Conservation (phyloP, 2,888 invertebrate genomes). For the Leptinotarsa rubiginosa region DNA sequence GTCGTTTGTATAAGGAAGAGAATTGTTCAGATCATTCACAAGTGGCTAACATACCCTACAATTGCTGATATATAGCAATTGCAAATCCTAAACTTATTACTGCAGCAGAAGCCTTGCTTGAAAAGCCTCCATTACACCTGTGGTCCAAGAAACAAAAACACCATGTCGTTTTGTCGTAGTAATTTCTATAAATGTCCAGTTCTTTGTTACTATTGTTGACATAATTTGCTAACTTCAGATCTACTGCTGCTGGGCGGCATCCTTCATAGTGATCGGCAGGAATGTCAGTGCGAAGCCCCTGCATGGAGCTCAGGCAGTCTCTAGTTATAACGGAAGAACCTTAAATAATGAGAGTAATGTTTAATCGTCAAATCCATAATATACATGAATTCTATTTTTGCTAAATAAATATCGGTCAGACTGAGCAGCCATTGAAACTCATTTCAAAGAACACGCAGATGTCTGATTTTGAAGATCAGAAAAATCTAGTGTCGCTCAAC, state of each 20-base stretch:
- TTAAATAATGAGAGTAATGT: slow-evolving; percentile 59
- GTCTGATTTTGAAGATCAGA: no score
- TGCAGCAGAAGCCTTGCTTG: slow-evolving; percentile 47
- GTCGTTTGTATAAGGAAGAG: no score
- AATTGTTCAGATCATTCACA: not conserved
- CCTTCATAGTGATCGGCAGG: slow-evolving; percentile 94
- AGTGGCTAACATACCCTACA: not conserved
- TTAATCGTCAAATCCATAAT: not conserved
- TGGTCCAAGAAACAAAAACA: slow-evolving; percentile 94
- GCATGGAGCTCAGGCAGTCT: slow-evolving; percentile 85
- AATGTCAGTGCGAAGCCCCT: slow-evolving; percentile 84
- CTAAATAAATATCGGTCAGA: no score
- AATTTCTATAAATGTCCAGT: slow-evolving; percentile 84
- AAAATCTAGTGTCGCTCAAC: no score
- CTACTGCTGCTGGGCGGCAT: slow-evolving; percentile 83
- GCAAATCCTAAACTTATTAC: slow-evolving; percentile 30
- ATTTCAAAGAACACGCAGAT: no score
- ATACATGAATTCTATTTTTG: no score
- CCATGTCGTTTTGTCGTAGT: slow-evolving; percentile 85
- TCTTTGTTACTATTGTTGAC: slow-evolving; percentile 89
- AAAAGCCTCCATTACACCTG: slow-evolving; percentile 75
- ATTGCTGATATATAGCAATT: slow-evolving; percentile 27
- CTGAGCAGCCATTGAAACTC: no score
- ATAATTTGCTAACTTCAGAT: slow-evolving; percentile 84
- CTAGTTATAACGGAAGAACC: slow-evolving; percentile 84